phyloP scores from a whole-genome alignment of 2,888 invertebrate genomes.

The Xanthorhoe spadicearia region DNA sequence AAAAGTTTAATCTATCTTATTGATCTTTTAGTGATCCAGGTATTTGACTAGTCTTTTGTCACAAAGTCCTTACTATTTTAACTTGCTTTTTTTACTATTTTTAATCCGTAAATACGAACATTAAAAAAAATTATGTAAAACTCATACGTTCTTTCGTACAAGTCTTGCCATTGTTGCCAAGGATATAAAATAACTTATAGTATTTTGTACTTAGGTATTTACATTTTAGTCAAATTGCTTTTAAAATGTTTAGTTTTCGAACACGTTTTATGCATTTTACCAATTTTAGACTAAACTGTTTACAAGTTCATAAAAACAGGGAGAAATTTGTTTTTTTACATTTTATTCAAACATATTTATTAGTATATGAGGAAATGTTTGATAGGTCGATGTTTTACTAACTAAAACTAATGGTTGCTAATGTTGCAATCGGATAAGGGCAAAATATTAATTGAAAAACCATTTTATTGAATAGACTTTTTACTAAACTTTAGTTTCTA shows the following conservation, averaged over 20 bases:
- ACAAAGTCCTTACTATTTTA: too few species aligned
- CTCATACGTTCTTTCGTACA: neutral
- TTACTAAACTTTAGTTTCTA: neutral
- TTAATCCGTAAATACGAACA: neutral
- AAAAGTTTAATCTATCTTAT: too few species aligned
- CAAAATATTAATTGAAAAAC: too few species aligned
- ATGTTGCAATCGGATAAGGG: neutral
- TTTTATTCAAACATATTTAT: too few species aligned
- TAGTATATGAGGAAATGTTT: too few species aligned
- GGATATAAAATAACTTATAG: neutral
- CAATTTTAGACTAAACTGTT: conserved; percentile 8
- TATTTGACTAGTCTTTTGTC: too few species aligned
- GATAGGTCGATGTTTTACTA: neutral
- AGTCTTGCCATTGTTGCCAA: conserved; percentile 14
- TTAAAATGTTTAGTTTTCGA: conserved; percentile 12
- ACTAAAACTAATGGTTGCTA: neutral
- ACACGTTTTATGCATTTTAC: conserved; percentile 14
- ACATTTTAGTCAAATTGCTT: neutral
- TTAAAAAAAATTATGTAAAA: neutral
- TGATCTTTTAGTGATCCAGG: too few species aligned
- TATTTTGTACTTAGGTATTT: neutral
- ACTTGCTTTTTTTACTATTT: neutral
- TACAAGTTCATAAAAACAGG: neutral
- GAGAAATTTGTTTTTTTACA: neutral
- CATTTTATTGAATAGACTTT: too few species aligned